phyloP scores from a whole-genome alignment of 2,888 invertebrate genomes.

The Bugula neritina region DNA sequence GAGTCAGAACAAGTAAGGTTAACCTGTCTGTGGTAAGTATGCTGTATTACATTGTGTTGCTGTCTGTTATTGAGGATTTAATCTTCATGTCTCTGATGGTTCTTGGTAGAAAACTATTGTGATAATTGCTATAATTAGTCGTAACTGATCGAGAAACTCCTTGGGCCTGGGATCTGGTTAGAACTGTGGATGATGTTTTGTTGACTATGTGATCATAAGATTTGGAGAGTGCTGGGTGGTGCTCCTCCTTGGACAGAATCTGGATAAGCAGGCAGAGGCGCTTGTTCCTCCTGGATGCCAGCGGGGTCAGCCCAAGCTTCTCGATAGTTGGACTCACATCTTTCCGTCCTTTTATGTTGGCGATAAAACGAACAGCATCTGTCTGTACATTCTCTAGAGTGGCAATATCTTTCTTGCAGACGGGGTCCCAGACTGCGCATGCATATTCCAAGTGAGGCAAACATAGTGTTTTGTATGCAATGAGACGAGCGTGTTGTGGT shows the following conservation, averaged over 20 bases:
- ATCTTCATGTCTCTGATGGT: no score
- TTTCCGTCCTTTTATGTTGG: background rate
- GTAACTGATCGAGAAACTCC: background rate
- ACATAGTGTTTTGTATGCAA: slow-evolving; percentile 9
- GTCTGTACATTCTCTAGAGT: background rate
- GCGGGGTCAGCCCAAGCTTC: background rate
- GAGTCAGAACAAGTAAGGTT: no score
- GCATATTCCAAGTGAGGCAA: slow-evolving; percentile 11
- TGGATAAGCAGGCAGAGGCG: background rate
- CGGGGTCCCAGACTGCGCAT: background rate
- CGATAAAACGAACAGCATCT: background rate
- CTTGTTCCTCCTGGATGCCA: background rate
- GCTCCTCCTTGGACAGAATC: background rate
- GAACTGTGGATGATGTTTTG: background rate
- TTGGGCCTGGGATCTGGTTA: background rate
- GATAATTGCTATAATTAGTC: background rate
- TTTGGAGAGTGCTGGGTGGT: background rate
- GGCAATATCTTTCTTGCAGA: background rate
- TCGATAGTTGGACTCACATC: background rate
- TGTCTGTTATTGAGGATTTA: no score
- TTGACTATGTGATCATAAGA: background rate
- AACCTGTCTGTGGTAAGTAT: no score
- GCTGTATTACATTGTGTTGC: no score
- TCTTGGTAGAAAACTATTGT: background rate
- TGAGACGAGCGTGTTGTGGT: background rate